Base-by-base conservation (phyloP, 2,888 invertebrate species). In the Tipula helvola region DNA sequence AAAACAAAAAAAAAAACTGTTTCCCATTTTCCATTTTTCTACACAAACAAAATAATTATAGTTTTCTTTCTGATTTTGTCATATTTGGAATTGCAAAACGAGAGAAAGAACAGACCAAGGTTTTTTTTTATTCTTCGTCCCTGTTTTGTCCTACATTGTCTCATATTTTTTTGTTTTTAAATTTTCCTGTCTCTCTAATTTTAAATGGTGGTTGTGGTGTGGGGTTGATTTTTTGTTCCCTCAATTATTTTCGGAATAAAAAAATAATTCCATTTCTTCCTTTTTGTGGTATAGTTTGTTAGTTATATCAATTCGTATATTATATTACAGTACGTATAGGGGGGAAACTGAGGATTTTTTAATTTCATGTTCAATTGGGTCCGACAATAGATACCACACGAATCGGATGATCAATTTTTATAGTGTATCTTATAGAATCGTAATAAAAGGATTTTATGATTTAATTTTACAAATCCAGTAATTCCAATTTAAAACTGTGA, bases 281-380 rank as follows among this genome's bases (percentile, higher is more conserved):
- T 44, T 12, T 28, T 10, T 71, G 71, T 28, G 71, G 71, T 71
- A 71, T 28, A 28, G 28, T 28, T 28, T 71, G 71, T 71, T 71
- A 18, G 71, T 71, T 71, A 4, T 71, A 71, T 71, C 28, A 71
- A 28, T 28, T 71, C 28, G 28, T 28, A 28, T 28, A 28, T 28
- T 28, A 28, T 28, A 2, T 28, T 28, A 28, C 28, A 28, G 28
- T 28, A n/a, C n/a, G 28, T 1, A 28, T 28, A 28, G 28, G 28
- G 28, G 52, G 8, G 52, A 16, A n/a, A 52, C 16, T 52, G 28
- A 28, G 28, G 3, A 71, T 10, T 71, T 71, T 71, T 71, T 71
- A 71, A 71, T 71, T 71, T 71, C 71, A 71, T 71, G 71, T 71
- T 71, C 71, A 71, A 71, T 71, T 71, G 71, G 71, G 71, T 71